Evolutionary conservation across 2,797 vertebrate genomes (phyloP), one percentile per base, ranked within the genome.

Genomic region (Gephyroberyx darwinii): DNA sequence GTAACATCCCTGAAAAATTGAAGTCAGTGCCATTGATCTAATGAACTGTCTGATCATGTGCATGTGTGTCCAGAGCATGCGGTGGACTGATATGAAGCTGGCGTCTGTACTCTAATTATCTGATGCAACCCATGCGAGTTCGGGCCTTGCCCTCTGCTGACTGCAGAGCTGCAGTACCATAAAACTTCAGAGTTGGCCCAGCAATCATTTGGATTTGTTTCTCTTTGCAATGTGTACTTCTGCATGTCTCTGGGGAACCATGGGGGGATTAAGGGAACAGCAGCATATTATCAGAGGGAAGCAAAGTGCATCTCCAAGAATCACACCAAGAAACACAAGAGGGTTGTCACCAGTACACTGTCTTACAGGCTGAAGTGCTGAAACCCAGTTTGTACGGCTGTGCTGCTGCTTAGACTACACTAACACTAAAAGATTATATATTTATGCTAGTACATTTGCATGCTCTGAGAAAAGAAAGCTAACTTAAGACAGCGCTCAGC

Each of bases 141-240:
- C 45, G 26, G 64, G 58, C 65, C 65, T 74, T 81, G 78, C 65
- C 67, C 72, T 81, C 52, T 39, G 55, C 71, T 82, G 76, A 52
- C 26, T 26, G 41, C 47, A 14, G 65, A 78, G 62, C 82, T 43
- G 47, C 61, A 76, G 65, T 62, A 51, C 81, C 71, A 77, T 92
- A 87, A 90, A 92, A 92, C 83, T 87, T 92, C 88, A 92, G 92
- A 89, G 90, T 51, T 26, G 54, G 78, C 78, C 76, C 43, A 30
- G 69, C 77, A 86, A 87, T 90, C 86, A 87, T 89, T 83, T 86
- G 86, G 83, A 65, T 76, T 80, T 83, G 82, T 86, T 92, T 88
- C 80, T 83, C 71, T 78, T 54, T 55, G 53, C 39, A 60, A 70
- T n/a, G 19, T 83, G 62, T 62, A 60, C 66, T 71, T 78, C 59